A percentile compares a stretch with the other conserved stretches of the same genome.
Evolutionary conservation across 2,888 invertebrate genomes (phyloP).

Genomic region (Thecophora atra): DNA sequence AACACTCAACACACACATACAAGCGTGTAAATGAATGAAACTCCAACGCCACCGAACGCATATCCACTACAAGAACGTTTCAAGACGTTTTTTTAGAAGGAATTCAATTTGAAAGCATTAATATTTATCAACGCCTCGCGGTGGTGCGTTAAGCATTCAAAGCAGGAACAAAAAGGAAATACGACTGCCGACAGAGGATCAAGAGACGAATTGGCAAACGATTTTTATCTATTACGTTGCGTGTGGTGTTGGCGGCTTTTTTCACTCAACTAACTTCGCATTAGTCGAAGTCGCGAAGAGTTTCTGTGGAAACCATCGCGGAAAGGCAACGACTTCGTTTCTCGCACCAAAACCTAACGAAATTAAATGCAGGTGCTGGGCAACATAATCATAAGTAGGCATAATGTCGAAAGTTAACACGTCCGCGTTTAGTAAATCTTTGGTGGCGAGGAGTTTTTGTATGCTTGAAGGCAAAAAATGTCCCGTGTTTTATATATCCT

Average conservation of each 20-base stretch:
- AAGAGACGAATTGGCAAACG: neutral
- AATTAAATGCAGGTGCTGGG: too few relatives aligned
- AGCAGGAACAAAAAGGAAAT: neutral
- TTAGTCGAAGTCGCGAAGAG: too few relatives aligned
- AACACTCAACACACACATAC: too few relatives aligned
- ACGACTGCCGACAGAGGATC: neutral
- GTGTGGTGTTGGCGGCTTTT: neutral
- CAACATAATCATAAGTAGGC: neutral
- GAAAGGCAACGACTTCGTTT: too few relatives aligned
- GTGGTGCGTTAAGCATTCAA: too few relatives aligned
- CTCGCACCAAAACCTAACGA: too few relatives aligned
- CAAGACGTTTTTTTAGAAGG: neutral
- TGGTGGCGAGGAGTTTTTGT: neutral
- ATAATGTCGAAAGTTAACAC: neutral
- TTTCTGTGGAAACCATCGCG: too few relatives aligned
- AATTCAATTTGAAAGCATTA: slow-evolving; percentile 17
- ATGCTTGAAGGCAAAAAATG: too few relatives aligned
- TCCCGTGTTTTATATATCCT: too few relatives aligned
- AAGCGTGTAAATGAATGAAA: too few relatives aligned
- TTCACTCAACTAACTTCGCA: neutral
- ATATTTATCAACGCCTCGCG: neutral
- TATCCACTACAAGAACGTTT: neutral
- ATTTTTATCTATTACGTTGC: slow-evolving; percentile 39
- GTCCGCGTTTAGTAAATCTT: neutral
- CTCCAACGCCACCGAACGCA: too few relatives aligned